Evolutionary conservation across 2,113 vertebrate species (phyloP).

Genomic region (Pollachius pollachius): DNA sequence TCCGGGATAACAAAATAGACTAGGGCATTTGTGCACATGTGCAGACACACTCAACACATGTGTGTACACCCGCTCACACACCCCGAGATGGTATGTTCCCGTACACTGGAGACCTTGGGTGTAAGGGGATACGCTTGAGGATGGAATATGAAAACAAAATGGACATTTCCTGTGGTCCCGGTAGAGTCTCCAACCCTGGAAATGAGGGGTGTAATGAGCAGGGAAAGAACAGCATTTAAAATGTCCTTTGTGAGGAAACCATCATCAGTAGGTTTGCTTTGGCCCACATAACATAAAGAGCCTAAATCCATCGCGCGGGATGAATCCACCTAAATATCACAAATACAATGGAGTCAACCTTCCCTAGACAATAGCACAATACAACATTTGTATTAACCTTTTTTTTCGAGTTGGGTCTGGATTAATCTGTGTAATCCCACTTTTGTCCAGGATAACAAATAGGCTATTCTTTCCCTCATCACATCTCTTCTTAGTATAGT

Average conservation of each 20-base stretch:
- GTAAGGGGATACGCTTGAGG: not conserved
- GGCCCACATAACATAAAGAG: too few species aligned
- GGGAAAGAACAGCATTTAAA: not conserved
- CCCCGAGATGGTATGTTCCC: not conserved
- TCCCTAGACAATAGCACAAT: too few species aligned
- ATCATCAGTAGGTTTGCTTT: not conserved
- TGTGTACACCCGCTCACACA: not conserved
- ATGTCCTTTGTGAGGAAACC: slow-evolving; percentile 9
- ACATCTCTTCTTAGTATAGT: too few species aligned
- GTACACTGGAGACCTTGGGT: not conserved
- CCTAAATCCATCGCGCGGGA: too few species aligned
- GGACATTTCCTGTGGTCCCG: not conserved
- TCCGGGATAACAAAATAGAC: not conserved
- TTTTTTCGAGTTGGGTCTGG: too few species aligned
- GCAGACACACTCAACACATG: not conserved
- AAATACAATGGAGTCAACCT: too few species aligned
- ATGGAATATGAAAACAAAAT: slow-evolving; percentile 10
- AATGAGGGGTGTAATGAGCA: not conserved
- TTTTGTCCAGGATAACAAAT: too few species aligned
- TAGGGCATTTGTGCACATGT: not conserved
- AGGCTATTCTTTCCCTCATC: too few species aligned
- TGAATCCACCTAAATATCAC: too few species aligned
- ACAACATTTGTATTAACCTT: too few species aligned
- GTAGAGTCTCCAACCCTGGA: not conserved
- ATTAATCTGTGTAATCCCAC: too few species aligned